Base-by-base conservation (phyloP, 2,888 invertebrate genomes). In the Poecilus cupreus region DNA sequence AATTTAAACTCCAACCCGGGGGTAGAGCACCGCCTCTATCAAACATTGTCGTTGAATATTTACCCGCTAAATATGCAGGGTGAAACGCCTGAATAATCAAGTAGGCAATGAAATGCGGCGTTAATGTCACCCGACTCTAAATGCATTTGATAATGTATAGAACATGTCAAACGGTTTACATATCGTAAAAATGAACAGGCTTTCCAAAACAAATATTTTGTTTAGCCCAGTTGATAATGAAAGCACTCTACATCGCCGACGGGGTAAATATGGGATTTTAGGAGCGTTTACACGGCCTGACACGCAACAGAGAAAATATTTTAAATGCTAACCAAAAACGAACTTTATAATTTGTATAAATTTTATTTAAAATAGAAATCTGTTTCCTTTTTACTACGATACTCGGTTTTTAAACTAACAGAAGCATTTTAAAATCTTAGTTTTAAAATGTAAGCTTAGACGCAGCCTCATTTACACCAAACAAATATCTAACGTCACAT, bases 71-170 rank as follows among this genome's bases (percentile, higher is more conserved):
- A 68, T 68, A 37, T 68, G 64, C 37, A 68, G 64, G 64, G 39
- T 18, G 57, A 68, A 18, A 60, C 37, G 64, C 37, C 16, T 68
- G 64, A 68, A 68, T 68, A 68, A 68, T 68, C 64, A 32, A 16
- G 16, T 37, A 37, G 60, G 10, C 39, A 22, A 6, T 10, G 39
- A 18, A 37, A 68, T 68, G 60, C 11, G 54, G 37, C 37, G 32
- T 64, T 64, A 39, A 68, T 68, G 64, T 68, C 37, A 37, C 18
- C 43, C 43, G 8, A 13, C 60, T 60, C 26, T 13, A 57, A 76
- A 76, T 76, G 60, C 60, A 60, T 77, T 77, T 77, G 77, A 77
- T 77, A 77, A 77, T 77, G 43, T 57, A 77, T 60, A 77, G 77
- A 60, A 39, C 60, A 60, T 77, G 77, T 60, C 77, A 77, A 77